Base-by-base conservation (phyloP, 2,797 vertebrate species). In the Siniperca obscura region DNA sequence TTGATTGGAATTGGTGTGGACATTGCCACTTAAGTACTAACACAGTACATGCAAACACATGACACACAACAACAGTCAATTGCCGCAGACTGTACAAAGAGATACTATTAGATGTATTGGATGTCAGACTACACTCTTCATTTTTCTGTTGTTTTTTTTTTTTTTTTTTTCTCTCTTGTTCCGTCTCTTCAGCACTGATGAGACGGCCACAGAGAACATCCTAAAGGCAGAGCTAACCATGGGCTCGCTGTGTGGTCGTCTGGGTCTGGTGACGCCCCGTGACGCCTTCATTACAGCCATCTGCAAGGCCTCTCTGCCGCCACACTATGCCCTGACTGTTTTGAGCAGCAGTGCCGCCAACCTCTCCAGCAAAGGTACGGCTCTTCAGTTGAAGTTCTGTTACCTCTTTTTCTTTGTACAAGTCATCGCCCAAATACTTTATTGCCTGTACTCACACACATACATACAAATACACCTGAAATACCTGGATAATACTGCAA, bases 261-360 rank as follows among this genome's bases (percentile, higher is more conserved):
- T 99, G n/a, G 95, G 97, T 77, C 95, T 99, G 87, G 97, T 99
- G 82, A 99, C 98, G 1, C 98, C 98, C 17, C 97, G 98, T 34
- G 98, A 99, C 68, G 98, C 98, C 82, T 99, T 99, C 92, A 99
- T 99, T 88, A 99, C 98, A 0, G 98, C 98, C 70, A 97, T 99
- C 94, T 99, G 98, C 95, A 99, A 99, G 94, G 98, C 98, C 19
- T 99, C 98, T 9, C 95, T 99, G 83, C 98, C 98, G 30, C 98
- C 98, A 2, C 98, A 99, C 90, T 99, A 99, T 14, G 95, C 98
- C 61, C 96, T 99, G 70, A 99, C 98, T 25, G 96, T 98, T n/a
- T 89, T 99, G 86, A 97, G 96, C 86, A 97, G 96, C 93, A 97
- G 95, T 30, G 86, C 96, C 21, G 89, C 96, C 85, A 95, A 89